These are phyloP conservation scores for Barnardius zonarius DNA, from an alignment of 2,113 vertebrate species.

Conservation along the genomic window DNA sequence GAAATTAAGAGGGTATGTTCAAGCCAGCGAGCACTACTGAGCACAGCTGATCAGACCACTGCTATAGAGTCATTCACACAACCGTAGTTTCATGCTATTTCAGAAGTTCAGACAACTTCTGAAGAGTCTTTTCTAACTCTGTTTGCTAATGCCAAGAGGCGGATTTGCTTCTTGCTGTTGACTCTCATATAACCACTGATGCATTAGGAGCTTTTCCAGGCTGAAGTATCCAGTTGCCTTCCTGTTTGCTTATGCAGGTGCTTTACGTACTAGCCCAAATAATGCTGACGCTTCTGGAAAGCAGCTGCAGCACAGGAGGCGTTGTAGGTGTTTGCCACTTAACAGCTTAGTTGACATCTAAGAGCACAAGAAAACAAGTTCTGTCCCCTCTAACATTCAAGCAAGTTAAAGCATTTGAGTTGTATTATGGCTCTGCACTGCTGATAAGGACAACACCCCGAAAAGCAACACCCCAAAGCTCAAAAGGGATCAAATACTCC, in stretches of 20 bases:
- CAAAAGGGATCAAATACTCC: background rate
- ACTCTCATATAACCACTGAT: background rate
- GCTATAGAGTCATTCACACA: background rate
- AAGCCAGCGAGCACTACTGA: background rate
- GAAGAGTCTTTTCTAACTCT: background rate
- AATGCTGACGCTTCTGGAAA: slow-evolving; percentile 10
- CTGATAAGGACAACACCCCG: background rate
- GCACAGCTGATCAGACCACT: background rate
- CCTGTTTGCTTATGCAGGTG: slow-evolving; percentile 46
- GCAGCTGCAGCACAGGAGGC: background rate
- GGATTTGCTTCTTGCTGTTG: background rate
- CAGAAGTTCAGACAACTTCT: background rate
- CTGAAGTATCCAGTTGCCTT: slow-evolving; percentile 3
- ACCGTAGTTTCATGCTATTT: background rate
- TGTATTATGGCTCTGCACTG: background rate
- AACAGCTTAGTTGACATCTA: background rate
- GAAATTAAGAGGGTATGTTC: background rate
- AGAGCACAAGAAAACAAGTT: background rate
- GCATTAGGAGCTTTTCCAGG: slow-evolving; percentile 23
- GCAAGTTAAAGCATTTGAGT: background rate
- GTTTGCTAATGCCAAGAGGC: background rate
- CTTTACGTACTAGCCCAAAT: background rate
- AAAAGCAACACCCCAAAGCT: background rate
- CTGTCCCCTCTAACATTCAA: background rate
- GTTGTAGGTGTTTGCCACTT: background rate